Conservation (phyloP, 2,888 invertebrate genomes). For the Dascillus cervinus region DNA sequence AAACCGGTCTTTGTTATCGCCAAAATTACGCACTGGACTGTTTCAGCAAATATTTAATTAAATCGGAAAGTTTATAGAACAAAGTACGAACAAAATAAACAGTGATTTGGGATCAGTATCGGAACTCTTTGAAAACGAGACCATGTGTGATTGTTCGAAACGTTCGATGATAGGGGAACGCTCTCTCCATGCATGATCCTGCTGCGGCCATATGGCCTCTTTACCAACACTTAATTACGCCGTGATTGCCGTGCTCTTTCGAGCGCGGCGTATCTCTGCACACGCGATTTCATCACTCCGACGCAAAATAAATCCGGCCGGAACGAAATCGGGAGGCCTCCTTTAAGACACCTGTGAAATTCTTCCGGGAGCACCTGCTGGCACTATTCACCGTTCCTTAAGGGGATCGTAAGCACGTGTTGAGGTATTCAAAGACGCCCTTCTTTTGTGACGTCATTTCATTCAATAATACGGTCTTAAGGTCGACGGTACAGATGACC, state of each 20-base stretch:
- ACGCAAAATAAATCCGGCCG: not conserved
- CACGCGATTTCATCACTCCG: no score
- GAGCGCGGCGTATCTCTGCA: constrained; percentile 14
- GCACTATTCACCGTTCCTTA: not conserved
- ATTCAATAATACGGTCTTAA: constrained; percentile 11
- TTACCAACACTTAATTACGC: constrained; percentile 22
- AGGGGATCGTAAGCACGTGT: not conserved
- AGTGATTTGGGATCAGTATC: not conserved
- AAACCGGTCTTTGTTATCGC: no score
- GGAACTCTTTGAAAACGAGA: not conserved
- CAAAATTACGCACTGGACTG: no score
- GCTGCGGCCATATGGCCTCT: constrained; percentile 19
- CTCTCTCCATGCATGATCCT: not conserved
- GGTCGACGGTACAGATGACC: not conserved
- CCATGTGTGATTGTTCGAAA: not conserved
- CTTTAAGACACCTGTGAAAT: not conserved
- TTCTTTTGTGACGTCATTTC: constrained; percentile 16
- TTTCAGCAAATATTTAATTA: not conserved
- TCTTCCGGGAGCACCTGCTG: not conserved
- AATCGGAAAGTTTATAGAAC: not conserved
- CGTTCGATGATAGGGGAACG: not conserved
- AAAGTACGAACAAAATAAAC: not conserved
- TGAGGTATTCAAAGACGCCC: not conserved
- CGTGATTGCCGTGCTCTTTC: constrained; percentile 20
- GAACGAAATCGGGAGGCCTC: not conserved